Percentiles rank a stretch among this genome's conserved stretches.
Conservation (phyloP, 2,113 vertebrate genomes). For the Alouatta palliata region DNA sequence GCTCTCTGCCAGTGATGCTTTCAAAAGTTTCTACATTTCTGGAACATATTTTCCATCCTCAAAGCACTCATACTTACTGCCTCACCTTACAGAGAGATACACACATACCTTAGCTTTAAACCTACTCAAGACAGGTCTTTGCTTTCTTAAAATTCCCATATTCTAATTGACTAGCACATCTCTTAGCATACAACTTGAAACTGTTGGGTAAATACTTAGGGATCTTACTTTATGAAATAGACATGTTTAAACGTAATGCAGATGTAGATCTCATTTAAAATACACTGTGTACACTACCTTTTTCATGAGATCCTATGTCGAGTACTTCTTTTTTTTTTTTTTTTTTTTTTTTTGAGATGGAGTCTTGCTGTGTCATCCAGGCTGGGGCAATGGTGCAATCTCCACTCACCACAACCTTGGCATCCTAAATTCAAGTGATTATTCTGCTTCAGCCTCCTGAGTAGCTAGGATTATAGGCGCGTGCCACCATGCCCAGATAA, state of each 20-base stretch:
- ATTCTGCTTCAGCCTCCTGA: no score
- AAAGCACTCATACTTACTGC: neutral
- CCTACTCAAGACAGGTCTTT: neutral
- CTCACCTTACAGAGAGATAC: neutral
- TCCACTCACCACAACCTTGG: no score
- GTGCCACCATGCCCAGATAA: no score
- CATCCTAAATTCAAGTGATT: no score
- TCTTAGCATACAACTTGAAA: neutral
- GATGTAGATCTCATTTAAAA: constrained; percentile 24
- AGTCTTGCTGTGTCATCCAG: no score
- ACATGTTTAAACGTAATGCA: constrained; percentile 21
- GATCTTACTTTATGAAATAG: constrained; percentile 14
- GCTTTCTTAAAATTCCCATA: neutral
- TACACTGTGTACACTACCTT: neutral
- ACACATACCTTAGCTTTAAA: neutral
- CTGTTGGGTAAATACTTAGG: neutral
- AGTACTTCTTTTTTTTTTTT: neutral
- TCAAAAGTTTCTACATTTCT: neutral
- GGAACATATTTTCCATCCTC: neutral
- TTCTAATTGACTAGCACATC: neutral
- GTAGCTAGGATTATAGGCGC: no score
- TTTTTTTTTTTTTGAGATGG: no score
- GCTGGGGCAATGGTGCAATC: no score
- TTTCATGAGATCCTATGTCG: neutral
- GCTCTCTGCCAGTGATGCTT: neutral